Evolutionary conservation across 1,140 invertebrate species (phyloP).

Genomic region (Sycophila sp.): DNA sequence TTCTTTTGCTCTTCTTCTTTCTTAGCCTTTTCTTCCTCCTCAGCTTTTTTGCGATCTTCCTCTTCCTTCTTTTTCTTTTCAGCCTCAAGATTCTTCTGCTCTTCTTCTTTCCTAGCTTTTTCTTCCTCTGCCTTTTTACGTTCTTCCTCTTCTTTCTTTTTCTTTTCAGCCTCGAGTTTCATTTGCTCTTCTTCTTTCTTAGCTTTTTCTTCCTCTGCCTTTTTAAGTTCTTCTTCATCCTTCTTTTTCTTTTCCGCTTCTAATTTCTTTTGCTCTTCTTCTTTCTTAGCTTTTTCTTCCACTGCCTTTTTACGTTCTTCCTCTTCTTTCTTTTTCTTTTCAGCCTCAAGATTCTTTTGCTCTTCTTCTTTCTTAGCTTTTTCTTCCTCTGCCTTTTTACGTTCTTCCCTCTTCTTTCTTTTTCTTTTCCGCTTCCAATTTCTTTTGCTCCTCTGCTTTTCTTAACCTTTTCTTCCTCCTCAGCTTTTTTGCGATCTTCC

Average conservation of each 20-base stretch:
- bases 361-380: constrained; percentile 39
- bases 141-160: constrained; percentile 23
- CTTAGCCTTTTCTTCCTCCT: neutral
- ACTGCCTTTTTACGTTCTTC: constrained; percentile 36
- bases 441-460: constrained; percentile 18
- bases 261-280: neutral
- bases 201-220: constrained; percentile 13
- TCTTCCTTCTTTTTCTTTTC: neutral
- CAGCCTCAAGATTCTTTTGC: constrained; percentile 37
- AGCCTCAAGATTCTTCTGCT: neutral
- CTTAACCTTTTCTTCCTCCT: constrained; percentile 33
- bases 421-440: constrained; percentile 37
- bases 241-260: neutral
- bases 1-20: neutral
- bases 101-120: neutral
- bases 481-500: constrained; percentile 1
- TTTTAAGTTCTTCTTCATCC: neutral
- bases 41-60: neutral
- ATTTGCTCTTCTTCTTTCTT: too few species aligned
- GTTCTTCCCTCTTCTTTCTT: constrained; percentile 25
- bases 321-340: neutral
- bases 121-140: too few species aligned
- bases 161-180: too few species aligned
- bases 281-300: constrained; percentile 24
- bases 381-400: constrained; percentile 37